phyloP scores from a whole-genome alignment of 2,888 invertebrate genomes.

The Hololepta plana region DNA sequence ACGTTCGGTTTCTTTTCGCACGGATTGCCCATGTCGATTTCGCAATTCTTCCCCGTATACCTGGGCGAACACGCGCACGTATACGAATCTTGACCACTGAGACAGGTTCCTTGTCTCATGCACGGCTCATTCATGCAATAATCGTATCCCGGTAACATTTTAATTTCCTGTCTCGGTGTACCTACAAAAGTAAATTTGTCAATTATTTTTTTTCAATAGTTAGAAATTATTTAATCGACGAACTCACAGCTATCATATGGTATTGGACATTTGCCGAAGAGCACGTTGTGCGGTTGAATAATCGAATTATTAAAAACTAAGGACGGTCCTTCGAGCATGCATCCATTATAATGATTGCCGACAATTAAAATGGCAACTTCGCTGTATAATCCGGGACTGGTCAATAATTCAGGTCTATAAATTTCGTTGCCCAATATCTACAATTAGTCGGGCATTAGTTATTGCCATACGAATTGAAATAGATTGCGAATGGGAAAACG shows the following conservation, averaged over 20 bases:
- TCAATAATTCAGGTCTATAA: slow-evolving; percentile 55
- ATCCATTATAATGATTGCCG: slow-evolving; percentile 67
- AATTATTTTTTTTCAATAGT: not conserved
- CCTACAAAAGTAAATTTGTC: not conserved
- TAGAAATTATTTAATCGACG: slow-evolving; percentile 1
- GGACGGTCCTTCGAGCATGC: slow-evolving; percentile 74
- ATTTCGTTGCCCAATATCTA: slow-evolving; percentile 63
- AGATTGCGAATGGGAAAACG: slow-evolving; percentile 10
- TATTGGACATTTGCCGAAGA: slow-evolving; percentile 61
- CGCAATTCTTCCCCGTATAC: slow-evolving; percentile 76
- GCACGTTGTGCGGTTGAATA: slow-evolving; percentile 45
- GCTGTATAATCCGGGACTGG: slow-evolving; percentile 50
- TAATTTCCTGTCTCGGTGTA: slow-evolving; percentile 30
- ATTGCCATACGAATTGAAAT: too few species aligned
- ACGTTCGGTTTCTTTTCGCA: slow-evolving; percentile 39
- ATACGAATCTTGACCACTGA: slow-evolving; percentile 57
- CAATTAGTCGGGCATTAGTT: too few species aligned
- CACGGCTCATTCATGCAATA: slow-evolving; percentile 66
- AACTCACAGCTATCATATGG: slow-evolving; percentile 50
- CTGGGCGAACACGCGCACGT: slow-evolving; percentile 71
- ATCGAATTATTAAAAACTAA: slow-evolving; percentile 52
- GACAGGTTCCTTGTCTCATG: slow-evolving; percentile 66
- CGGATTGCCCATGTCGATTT: slow-evolving; percentile 60
- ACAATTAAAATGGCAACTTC: slow-evolving; percentile 44
- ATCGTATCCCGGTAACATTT: slow-evolving; percentile 37